Conservation (phyloP, 2,888 invertebrate genomes). For the Acronicta leporina region DNA sequence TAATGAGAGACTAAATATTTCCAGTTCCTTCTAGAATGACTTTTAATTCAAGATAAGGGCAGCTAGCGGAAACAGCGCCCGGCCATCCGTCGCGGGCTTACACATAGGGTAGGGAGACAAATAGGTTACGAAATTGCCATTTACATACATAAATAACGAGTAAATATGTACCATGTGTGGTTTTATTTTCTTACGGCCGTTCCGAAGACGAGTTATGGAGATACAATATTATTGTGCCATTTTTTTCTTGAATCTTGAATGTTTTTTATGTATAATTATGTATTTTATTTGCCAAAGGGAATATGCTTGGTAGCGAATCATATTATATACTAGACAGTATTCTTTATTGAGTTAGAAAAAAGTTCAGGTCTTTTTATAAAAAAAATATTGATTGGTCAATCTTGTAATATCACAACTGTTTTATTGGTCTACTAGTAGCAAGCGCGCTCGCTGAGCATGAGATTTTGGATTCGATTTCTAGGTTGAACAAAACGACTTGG, state of each 20-base stretch:
- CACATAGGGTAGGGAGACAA: slow-evolving; percentile 66
- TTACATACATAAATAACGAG: slow-evolving; percentile 62
- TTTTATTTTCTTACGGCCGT: slow-evolving; percentile 52
- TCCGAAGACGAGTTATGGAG: slow-evolving; percentile 54
- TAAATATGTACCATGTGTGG: slow-evolving; percentile 52
- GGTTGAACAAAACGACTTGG: too few species aligned
- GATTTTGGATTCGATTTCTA: too few species aligned
- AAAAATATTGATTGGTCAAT: too few species aligned
- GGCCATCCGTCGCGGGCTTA: slow-evolving; percentile 64
- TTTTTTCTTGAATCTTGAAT: not conserved
- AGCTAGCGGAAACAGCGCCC: slow-evolving; percentile 62
- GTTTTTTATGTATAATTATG: too few species aligned
- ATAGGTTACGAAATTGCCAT: slow-evolving; percentile 72
- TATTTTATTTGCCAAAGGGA: too few species aligned
- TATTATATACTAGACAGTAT: too few species aligned
- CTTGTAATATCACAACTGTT: too few species aligned
- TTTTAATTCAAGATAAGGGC: slow-evolving; percentile 42
- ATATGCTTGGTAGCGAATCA: too few species aligned
- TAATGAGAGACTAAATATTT: not conserved
- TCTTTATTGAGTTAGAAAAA: not conserved
- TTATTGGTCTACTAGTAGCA: too few species aligned
- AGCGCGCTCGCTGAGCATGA: too few species aligned
- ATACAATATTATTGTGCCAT: slow-evolving; percentile 15
- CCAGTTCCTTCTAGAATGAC: slow-evolving; percentile 48
- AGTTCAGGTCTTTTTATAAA: too few species aligned